A percentile compares a stretch with the other conserved stretches of the same genome.
Conservation (phyloP, 2,113 vertebrate species). For the Scophthalmus maximus region DNA sequence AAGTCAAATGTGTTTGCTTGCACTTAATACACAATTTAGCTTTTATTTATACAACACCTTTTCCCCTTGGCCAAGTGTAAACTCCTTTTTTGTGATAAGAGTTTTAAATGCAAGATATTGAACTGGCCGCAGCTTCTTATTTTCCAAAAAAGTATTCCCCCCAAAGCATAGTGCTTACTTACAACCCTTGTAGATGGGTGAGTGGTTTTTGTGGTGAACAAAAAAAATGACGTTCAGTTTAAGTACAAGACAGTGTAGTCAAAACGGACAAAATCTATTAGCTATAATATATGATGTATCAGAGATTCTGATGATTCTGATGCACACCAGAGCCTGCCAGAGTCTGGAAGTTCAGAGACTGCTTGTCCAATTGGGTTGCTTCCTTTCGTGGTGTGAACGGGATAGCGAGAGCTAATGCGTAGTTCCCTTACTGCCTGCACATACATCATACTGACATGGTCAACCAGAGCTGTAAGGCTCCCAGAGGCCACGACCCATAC, state of each 20-base stretch:
- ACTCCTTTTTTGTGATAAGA: no score
- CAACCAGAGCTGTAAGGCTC: constrained; percentile 7
- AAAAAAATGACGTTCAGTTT: no score
- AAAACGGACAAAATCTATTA: constrained; percentile 38
- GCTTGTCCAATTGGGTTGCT: constrained; percentile 43
- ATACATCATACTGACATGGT: constrained; percentile 57
- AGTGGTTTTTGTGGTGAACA: no score
- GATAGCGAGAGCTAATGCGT: constrained; percentile 26
- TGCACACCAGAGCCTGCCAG: constrained; percentile 11
- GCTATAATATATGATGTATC: constrained; percentile 40
- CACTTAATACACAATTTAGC: no score
- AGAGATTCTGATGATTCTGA: constrained; percentile 16
- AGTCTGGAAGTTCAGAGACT: neutral
- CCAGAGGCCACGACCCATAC: constrained; percentile 33
- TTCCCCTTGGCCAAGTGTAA: no score
- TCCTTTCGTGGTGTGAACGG: constrained; percentile 38
- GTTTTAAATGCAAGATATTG: no score
- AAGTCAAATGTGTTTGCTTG: no score
- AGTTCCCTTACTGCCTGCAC: constrained; percentile 12
- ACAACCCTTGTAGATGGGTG: no score
- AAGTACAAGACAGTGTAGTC: constrained; percentile 1
- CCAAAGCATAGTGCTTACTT: no score
- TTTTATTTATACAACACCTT: no score
- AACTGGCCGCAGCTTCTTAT: no score
- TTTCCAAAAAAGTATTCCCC: no score